A percentile compares a stretch with the other conserved stretches of the same genome.
These are phyloP conservation scores for Thaumatotibia leucotreta DNA, from an alignment of 1,140 invertebrate genomes.

Conservation along the genomic window DNA sequence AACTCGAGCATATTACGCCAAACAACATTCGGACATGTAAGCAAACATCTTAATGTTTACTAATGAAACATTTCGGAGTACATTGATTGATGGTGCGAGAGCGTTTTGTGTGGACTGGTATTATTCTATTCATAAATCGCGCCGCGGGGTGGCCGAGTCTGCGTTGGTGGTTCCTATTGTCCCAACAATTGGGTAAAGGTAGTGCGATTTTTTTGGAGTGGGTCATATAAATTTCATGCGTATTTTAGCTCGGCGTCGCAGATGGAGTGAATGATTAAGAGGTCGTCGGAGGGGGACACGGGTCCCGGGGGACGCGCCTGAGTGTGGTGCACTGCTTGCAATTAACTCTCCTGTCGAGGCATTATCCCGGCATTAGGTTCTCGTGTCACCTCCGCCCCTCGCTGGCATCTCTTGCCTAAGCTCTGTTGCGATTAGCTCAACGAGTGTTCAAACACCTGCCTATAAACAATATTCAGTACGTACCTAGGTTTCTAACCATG, in stretches of 20 bases:
- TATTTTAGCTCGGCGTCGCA: constrained; percentile 54
- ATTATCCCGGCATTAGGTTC: constrained; percentile 64
- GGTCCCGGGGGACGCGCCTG: constrained; percentile 48
- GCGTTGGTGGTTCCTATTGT: constrained; percentile 70
- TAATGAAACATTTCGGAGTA: constrained; percentile 70
- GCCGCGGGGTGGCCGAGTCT: constrained; percentile 47
- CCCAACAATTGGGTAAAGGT: constrained; percentile 53
- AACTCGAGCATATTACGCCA: constrained; percentile 44
- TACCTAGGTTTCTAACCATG: too few species aligned
- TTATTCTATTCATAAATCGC: constrained; percentile 66
- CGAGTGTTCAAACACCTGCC: too few species aligned
- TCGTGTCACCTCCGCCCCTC: constrained; percentile 16
- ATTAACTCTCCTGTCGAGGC: constrained; percentile 67
- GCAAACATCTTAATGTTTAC: constrained; percentile 76
- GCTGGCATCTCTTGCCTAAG: neutral
- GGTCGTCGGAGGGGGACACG: constrained; percentile 30
- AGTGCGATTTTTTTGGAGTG: constrained; percentile 49
- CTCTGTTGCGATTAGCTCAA: neutral
- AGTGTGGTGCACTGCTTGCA: constrained; percentile 60
- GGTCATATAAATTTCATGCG: constrained; percentile 70
- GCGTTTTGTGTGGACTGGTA: constrained; percentile 54
- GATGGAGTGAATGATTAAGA: constrained; percentile 69
- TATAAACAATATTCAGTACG: too few species aligned
- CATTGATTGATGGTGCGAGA: constrained; percentile 66
- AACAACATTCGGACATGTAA: constrained; percentile 66